These are phyloP conservation scores for Actenoides hombroni DNA, from an alignment of 2,113 vertebrate species.

Conservation along the genomic window DNA sequence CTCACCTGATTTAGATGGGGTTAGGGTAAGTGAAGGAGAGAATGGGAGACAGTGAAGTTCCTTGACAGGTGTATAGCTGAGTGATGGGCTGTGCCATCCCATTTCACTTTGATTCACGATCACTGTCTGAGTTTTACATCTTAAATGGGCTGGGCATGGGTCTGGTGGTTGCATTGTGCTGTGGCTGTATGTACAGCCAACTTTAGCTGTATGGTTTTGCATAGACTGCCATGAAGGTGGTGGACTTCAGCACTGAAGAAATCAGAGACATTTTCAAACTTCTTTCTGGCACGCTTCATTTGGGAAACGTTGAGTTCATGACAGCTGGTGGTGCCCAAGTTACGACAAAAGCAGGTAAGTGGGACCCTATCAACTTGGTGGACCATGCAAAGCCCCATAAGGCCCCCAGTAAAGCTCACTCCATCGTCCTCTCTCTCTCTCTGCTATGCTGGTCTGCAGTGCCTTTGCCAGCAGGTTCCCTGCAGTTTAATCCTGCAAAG, in stretches of 20 bases:
- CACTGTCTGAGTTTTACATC: background rate
- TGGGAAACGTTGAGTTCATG: constrained; percentile 92
- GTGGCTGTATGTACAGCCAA: background rate
- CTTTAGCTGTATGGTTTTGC: background rate
- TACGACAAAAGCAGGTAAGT: constrained; percentile 85
- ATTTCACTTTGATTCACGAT: background rate
- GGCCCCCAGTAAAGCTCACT: background rate
- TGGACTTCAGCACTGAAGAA: constrained; percentile 89
- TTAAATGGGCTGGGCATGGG: background rate
- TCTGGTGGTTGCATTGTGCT: background rate
- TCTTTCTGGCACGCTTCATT: constrained; percentile 87
- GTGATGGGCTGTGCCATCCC: background rate
- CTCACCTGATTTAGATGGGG: background rate
- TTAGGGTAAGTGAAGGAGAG: background rate
- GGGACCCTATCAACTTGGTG: background rate
- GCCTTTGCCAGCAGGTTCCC: background rate
- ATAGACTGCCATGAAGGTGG: constrained; percentile 86
- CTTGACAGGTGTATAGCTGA: background rate
- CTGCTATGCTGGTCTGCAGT: background rate
- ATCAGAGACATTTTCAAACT: constrained; percentile 89
- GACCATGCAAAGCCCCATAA: background rate
- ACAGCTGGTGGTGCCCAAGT: constrained; percentile 90
- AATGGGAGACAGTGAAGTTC: background rate
- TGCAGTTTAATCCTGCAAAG: background rate
- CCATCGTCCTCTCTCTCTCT: background rate